Evolutionary conservation across 2,113 vertebrate genomes (phyloP), one percentile per base, ranked within the genome.

Genomic region (Aphyosemion australe): DNA sequence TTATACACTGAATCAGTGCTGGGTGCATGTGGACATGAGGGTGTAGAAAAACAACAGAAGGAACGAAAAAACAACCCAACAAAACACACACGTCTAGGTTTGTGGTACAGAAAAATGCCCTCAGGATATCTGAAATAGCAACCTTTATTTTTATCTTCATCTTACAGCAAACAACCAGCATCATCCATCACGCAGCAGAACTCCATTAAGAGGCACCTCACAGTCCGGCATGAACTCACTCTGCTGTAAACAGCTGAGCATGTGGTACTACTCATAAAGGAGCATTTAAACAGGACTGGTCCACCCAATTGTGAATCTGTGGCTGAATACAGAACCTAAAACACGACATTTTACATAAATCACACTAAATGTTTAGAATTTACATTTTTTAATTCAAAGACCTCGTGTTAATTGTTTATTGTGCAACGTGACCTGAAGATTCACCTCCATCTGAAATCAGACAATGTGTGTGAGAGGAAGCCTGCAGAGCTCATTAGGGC

Each of bases 151-250:
- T 46, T 13, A 20, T 43, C 37, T 49, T 53, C 45, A 37, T 37
- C 34, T 37, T 10, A 72, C 39, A 57, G 14, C 45, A 47, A 20
- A 2, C 1, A 52, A n/a, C 15, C 20, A 53, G 19, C 31, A 78
- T 63, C 37, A 47, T 31, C 46, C n/a, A 43, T 61, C 46, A 76
- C 15, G 74, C 66, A 12, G 26, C 34, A 56, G 34, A 64, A 55
- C n/a, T 47, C 2, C 34, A 81, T 81, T 76, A 48, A 52, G n/a
- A 43, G 26, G 65, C 39, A 20, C 32, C 52, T 0, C 15, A 48
- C 39, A 60, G 69, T 47, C 53, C 43, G 26, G 64, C 48, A 58
- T 12, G 1, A 5, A 31, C 43, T 62, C 43, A 60, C 4, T n/a
- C 48, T 16, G 1, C 13, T 0, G 20, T 52, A 65, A 65, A 49